A percentile compares a stretch with the other conserved stretches of the same genome.
Evolutionary conservation across 2,797 vertebrate genomes (phyloP).

Genomic region (Silurus aristotelis): DNA sequence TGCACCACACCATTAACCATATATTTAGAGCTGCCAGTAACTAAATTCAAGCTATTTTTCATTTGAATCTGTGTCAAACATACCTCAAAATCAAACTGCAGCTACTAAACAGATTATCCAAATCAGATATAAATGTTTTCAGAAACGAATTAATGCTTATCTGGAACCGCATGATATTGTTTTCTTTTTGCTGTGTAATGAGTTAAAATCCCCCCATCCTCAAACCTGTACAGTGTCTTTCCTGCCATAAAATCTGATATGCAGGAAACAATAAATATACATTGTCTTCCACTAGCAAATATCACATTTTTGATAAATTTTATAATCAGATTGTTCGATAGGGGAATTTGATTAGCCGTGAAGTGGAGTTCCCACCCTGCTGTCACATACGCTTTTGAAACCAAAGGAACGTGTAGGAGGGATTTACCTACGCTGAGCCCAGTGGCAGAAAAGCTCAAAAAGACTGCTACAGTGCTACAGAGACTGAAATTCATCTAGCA

Average conservation of each 20-base stretch:
- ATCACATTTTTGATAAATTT: conserved; percentile 17
- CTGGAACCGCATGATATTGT: background rate
- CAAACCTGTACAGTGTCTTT: background rate
- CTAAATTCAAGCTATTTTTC: conserved; percentile 2
- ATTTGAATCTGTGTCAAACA: background rate
- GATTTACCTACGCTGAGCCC: background rate
- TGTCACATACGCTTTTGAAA: conserved; percentile 29
- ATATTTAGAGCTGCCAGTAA: background rate
- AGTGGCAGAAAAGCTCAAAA: background rate
- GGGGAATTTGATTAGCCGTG: background rate
- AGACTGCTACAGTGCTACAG: background rate
- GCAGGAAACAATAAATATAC: background rate
- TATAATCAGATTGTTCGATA: background rate
- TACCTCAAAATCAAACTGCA: background rate
- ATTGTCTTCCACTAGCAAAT: background rate
- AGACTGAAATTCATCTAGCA: conserved; percentile 10
- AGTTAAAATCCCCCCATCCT: background rate
- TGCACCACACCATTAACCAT: background rate
- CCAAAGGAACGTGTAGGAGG: conserved; percentile 14
- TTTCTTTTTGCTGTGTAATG: too few species aligned
- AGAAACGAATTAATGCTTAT: background rate
- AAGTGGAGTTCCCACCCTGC: conserved; percentile 33
- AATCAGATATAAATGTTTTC: conserved; percentile 7
- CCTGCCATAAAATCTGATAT: conserved; percentile 3
- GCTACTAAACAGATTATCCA: background rate